Conservation (phyloP, 2,888 invertebrate genomes). For the Mimas tiliae region DNA sequence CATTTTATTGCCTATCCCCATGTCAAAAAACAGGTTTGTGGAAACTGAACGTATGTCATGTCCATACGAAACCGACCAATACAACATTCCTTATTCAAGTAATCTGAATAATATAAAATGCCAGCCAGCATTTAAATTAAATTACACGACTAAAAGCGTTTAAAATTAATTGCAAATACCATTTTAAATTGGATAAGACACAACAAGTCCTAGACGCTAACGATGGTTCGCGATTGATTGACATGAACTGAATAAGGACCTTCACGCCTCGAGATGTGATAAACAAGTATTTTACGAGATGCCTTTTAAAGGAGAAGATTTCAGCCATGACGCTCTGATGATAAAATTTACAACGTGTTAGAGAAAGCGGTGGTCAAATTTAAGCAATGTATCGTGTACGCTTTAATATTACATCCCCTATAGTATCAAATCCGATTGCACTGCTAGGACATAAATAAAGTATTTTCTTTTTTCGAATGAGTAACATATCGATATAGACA, state of each 20-base stretch:
- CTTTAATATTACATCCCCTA: no score
- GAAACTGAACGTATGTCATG: constrained; percentile 10
- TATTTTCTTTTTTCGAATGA: no score
- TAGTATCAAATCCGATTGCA: no score
- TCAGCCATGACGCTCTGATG: neutral
- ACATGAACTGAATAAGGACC: constrained; percentile 56
- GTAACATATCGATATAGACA: no score
- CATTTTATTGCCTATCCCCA: neutral
- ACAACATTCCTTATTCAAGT: neutral
- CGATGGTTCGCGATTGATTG: constrained; percentile 52
- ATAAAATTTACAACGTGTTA: no score
- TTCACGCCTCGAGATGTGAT: constrained; percentile 52
- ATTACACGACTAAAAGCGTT: constrained; percentile 21
- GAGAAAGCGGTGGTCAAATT: no score
- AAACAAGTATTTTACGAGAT: constrained; percentile 43
- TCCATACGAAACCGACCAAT: neutral
- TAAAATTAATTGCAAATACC: constrained; percentile 31
- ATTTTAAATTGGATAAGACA: constrained; percentile 40
- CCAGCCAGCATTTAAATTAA: constrained; percentile 5
- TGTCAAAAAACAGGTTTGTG: constrained; percentile 2
- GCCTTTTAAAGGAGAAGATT: constrained; percentile 39
- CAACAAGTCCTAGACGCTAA: constrained; percentile 52
- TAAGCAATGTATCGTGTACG: no score
- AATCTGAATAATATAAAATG: constrained; percentile 16
- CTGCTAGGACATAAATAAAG: no score